Evolutionary conservation across 2,888 invertebrate species (phyloP), one percentile per base, ranked within the genome.

Genomic region (Microplitis deprimator): DNA sequence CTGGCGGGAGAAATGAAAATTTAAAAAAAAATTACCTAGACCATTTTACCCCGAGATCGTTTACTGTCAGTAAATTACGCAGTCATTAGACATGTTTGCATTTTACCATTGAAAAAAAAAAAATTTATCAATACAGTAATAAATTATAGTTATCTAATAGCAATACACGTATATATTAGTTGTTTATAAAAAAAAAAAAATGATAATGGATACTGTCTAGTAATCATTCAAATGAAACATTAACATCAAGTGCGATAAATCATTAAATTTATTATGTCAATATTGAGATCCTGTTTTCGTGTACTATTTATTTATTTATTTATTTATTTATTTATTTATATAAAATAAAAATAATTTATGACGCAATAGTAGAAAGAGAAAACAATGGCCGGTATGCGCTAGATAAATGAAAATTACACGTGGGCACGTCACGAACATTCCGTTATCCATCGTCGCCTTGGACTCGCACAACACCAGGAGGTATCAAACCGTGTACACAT

Each of bases 371-470:
- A 73, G 64, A 65, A 64, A 64, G 65, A 73, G 20, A 73, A 40
- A 64, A 64, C 64, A 70, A 50, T 41, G 41, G 61, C 29, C 20
- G 72, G 50, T 39, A 50, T 50, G 70, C 20, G 10, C 10, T 17
- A 59, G 50, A 50, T 70, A 17, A 50, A 70, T 73, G 65, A 73
- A 73, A 73, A 73, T 73, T 73, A 65, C 65, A 73, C 65, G 65
- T 73, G 73, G 65, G 73, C 73, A 73, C 20, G 41, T 59, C 41
- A 67, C 64, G 65, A 73, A 65, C 65, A 73, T 73, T 73, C 73
- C 65, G 65, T 50, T 73, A 73, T 73, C 16, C 29, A 67, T 65
- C 20, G 41, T 50, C 50, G 65, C 73, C 65, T 29, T 73, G 67
- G 16, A 73, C 65, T 67, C 20, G 50, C 50, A n/a, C 50, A 50